phyloP scores from a whole-genome alignment of 2,888 invertebrate species.

The Caenorhabditis drosophilae region DNA sequence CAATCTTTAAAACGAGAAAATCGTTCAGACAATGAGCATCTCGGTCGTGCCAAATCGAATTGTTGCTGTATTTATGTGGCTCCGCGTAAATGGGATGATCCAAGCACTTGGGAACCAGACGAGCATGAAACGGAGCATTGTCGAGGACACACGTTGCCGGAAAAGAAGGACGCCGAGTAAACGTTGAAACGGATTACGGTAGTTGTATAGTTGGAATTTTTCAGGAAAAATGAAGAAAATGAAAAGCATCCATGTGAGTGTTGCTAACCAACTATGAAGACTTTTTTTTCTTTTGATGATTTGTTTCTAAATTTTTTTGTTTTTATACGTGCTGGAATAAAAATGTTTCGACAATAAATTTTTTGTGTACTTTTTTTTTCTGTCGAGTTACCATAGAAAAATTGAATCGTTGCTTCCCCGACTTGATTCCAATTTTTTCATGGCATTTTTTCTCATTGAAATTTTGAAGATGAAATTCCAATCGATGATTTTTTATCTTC shows the following conservation, averaged over 20 bases:
- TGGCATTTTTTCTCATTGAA: no score
- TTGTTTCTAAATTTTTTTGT: background rate
- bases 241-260: no score
- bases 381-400: no score
- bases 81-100: slow-evolving; percentile 67
- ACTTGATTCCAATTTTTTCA: no score
- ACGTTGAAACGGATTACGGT: no score
- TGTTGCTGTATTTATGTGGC: slow-evolving; percentile 70
- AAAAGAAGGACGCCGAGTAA: no score
- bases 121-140: slow-evolving; percentile 66
- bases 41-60: slow-evolving; percentile 68
- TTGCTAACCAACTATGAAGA: slow-evolving; percentile 2
- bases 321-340: background rate
- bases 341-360: background rate
- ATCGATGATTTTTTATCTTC: background rate
- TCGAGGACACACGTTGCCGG: slow-evolving; percentile 61
- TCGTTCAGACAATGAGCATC: slow-evolving; percentile 78
- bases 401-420: no score
- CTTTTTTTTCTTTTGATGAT: background rate
- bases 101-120: slow-evolving; percentile 62
- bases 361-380: background rate
- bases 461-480: background rate
- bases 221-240: no score
- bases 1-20: background rate
- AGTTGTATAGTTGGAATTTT: no score